phyloP scores from a whole-genome alignment of 2,113 vertebrate genomes.

The Nycticorax nycticorax region DNA sequence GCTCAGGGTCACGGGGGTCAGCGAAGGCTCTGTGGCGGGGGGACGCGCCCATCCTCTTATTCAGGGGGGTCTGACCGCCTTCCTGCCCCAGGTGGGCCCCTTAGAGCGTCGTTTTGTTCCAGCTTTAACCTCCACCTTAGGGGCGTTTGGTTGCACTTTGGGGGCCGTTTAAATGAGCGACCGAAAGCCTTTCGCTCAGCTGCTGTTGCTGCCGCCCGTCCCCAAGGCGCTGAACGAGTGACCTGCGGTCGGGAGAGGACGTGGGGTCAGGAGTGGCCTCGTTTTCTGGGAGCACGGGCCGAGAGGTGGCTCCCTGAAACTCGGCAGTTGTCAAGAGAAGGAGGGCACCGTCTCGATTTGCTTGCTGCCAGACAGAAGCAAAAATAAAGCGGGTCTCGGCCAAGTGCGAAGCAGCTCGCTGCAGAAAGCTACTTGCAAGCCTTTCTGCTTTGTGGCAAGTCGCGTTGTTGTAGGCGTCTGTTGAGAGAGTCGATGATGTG shows the following conservation, averaged over 20 bases:
- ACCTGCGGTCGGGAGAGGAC: not conserved
- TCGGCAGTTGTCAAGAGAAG: fast-evolving
- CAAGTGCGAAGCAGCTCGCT: fast-evolving
- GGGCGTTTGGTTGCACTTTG: fast-evolving
- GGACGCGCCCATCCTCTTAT: fast-evolving
- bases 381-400: not conserved
- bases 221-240: not conserved
- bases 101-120: too few relatives aligned
- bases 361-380: not conserved
- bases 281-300: not conserved
- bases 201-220: fast-evolving
- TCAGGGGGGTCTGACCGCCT: fast-evolving
- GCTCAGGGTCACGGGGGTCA: fast-evolving
- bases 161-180: too few relatives aligned
- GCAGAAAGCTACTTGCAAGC: not conserved
- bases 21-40: fast-evolving
- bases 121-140: too few relatives aligned
- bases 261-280: fast-evolving
- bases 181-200: fast-evolving
- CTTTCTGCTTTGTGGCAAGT: fast-evolving
- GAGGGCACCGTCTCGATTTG: not conserved
- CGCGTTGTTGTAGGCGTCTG: fast-evolving
- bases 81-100: too few relatives aligned
- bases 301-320: not conserved
- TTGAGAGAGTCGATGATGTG: fast-evolving